A percentile compares a stretch with the other conserved stretches of the same genome.
Conservation (phyloP, 1,140 invertebrate species). For the Eufriesea mexicana region DNA sequence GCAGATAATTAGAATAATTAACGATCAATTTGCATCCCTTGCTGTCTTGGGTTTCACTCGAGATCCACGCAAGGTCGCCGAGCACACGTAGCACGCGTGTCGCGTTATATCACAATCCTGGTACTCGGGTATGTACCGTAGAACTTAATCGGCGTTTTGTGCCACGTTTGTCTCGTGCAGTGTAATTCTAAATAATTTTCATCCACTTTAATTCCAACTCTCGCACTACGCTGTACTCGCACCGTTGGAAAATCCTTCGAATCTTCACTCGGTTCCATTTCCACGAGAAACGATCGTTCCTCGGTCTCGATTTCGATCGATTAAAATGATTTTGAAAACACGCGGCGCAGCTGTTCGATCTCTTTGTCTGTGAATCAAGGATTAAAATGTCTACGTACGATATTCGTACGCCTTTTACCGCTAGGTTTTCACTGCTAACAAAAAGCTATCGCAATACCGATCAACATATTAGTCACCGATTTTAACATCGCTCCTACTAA, state of each 20-base stretch:
- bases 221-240: no score
- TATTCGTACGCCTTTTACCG: constrained; percentile 13
- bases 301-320: no score
- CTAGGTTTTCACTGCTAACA: constrained; percentile 25
- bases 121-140: neutral
- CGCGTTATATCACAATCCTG: constrained; percentile 71
- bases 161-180: neutral
- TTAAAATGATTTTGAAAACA: neutral
- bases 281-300: neutral
- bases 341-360: neutral
- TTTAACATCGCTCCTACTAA: constrained; percentile 19
- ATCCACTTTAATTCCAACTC: neutral
- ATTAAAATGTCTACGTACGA: neutral
- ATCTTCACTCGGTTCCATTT: neutral
- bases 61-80: constrained; percentile 70
- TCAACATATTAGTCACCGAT: constrained; percentile 43
- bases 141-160: neutral
- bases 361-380: constrained; percentile 27
- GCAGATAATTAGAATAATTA: constrained; percentile 68
- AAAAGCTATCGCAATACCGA: constrained; percentile 46
- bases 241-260: neutral
- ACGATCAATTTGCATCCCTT: constrained; percentile 64
- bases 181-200: neutral
- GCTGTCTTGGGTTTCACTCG: constrained; percentile 56
- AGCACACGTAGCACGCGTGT: constrained; percentile 70